Percentiles rank a stretch among this genome's conserved stretches.
Conservation (phyloP, 1,140 invertebrate species). For the Battus philenor region DNA sequence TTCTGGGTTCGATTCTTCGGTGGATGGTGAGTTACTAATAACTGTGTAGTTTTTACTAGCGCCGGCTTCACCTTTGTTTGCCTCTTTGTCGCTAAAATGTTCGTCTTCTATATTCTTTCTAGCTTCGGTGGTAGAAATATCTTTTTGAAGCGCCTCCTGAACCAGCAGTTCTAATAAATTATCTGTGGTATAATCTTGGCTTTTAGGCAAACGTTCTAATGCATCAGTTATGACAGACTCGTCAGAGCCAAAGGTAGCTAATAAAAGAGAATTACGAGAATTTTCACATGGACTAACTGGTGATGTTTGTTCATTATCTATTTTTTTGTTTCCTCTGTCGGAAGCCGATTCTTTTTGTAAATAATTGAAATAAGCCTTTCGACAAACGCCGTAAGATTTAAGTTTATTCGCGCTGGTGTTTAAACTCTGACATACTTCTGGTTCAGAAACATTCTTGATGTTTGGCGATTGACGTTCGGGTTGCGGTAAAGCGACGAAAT, state of each 20-base stretch:
- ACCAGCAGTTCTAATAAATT: constrained; percentile 46
- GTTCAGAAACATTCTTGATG: constrained; percentile 42
- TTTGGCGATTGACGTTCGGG: constrained; percentile 35
- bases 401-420: constrained; percentile 26
- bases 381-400: constrained; percentile 27
- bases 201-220: constrained; percentile 37
- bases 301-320: constrained; percentile 13
- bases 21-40: constrained; percentile 24
- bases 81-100: constrained; percentile 10
- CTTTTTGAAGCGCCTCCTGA: constrained; percentile 44
- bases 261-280: constrained; percentile 33
- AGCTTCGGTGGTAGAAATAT: too few species aligned
- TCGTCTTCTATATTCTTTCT: constrained; percentile 1
- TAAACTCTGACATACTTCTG: constrained; percentile 25
- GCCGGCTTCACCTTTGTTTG: constrained; percentile 9
- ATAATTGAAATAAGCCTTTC: constrained; percentile 16
- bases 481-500: constrained; percentile 32
- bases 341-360: background rate
- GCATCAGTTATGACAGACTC: constrained; percentile 48
- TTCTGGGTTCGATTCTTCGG: constrained; percentile 44
- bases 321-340: constrained; percentile 9
- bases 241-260: constrained; percentile 43
- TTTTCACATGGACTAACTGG: constrained; percentile 26
- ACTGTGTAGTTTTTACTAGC: constrained; percentile 16
- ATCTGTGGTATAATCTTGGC: constrained; percentile 31